Evolutionary conservation across 2,113 vertebrate species (phyloP), one percentile per base, ranked within the genome.

Genomic region (Cololabis saira): DNA sequence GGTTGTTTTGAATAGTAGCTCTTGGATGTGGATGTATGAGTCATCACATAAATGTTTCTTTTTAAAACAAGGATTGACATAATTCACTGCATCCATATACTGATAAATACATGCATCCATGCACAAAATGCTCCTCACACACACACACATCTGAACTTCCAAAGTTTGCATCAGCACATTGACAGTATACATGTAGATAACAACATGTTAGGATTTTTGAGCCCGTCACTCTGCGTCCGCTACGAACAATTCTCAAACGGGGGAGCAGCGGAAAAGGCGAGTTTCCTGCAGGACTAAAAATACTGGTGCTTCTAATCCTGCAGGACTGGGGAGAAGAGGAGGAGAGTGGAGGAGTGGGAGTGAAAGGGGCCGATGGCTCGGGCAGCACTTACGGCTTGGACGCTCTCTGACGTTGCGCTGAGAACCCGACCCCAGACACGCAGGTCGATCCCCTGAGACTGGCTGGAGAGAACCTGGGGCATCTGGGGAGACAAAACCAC

Each of bases 401-500:
- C 54, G 78, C 92, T 95, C 61, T 93, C 92, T 2, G 94, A 94
- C 5, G 93, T 24, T 16, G 90, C 87, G 61, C 91, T 94, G 13
- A 98, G 77, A 74, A 93, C 91, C 58, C 16, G 93, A 5, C 94
- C 93, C 96, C 96, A 99, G 53, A 90, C 87, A 37, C 72, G 91
- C 60, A 98, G 89, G 83, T 98, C 93, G 55, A 92, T 89, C 70
- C 96, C 96, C 55, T 85, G 74, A 0, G 94, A 90, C 42, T 71
- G 83, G 43, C 86, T 86, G 82, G 96, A 94, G 80, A 98, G 61
- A 15, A 98, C 91, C 79, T 84, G 92, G 11, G 98, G 95, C 91
- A 98, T 94, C 97, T 98, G 84, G 57, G 15, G 78, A 73, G 74
- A 43, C 50, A 61, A 54, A 69, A 69, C 42, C 51, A 67, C 17